These are phyloP conservation scores for Zapus hudsonius DNA, from an alignment of 2,113 vertebrate species.

Conservation along the genomic window DNA sequence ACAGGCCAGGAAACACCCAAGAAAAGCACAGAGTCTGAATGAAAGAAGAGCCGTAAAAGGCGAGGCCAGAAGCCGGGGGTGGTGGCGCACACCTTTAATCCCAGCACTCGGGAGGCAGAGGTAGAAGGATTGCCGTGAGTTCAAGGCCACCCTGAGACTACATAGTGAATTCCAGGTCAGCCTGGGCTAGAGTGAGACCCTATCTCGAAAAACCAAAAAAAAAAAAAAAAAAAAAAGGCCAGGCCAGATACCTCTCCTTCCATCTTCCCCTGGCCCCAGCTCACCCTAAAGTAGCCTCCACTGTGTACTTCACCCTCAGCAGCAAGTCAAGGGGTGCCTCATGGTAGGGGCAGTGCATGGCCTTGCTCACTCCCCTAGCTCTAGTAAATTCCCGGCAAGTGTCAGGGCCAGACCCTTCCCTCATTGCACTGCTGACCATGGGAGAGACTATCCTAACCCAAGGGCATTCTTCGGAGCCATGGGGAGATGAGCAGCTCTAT, in stretches of 20 bases:
- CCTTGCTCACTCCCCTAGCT: background rate
- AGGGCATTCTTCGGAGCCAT: background rate
- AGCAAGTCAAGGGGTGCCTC: background rate
- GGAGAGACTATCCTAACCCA: background rate
- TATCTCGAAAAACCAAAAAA: too few relatives aligned
- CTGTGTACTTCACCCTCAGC: background rate
- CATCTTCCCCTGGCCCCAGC: too few relatives aligned
- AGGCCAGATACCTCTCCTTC: too few relatives aligned
- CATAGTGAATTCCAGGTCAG: too few relatives aligned
- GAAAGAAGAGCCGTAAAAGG: background rate
- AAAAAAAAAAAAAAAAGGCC: too few relatives aligned
- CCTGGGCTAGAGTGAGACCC: too few relatives aligned
- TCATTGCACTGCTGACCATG: too few relatives aligned
- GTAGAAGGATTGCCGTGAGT: too few relatives aligned
- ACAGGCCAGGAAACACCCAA: background rate
- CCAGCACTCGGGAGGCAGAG: too few relatives aligned
- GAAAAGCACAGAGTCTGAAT: background rate
- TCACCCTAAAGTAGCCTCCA: background rate
- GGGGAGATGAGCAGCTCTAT: background rate
- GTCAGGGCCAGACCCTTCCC: background rate
- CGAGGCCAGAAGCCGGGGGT: too few relatives aligned
- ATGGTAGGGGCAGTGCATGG: background rate
- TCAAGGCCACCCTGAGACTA: too few relatives aligned
- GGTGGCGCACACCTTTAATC: too few relatives aligned
- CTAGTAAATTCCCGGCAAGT: background rate